Evolutionary conservation across 2,888 invertebrate species (phyloP).

Genomic region (Pinctada fucata): DNA sequence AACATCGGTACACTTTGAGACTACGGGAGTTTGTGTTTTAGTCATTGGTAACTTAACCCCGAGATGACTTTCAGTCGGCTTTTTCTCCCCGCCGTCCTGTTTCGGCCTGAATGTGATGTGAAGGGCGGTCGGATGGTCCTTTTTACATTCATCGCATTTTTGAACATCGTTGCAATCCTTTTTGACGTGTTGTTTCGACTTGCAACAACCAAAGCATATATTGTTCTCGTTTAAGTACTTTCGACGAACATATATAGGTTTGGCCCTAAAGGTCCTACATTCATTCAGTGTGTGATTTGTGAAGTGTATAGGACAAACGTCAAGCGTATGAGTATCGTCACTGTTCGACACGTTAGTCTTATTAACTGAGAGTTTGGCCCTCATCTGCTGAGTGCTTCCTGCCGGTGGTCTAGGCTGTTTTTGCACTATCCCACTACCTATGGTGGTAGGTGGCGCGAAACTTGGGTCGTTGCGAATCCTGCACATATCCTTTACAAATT

Average conservation of each 20-base stretch:
- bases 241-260: constrained; percentile 19
- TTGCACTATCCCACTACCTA: not conserved
- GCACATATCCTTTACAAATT: not conserved
- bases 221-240: constrained; percentile 28
- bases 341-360: not conserved
- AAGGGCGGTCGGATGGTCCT: not conserved
- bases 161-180: constrained; percentile 19
- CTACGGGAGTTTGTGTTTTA: not conserved
- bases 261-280: constrained; percentile 24
- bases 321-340: not conserved
- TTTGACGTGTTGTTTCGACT: constrained; percentile 5
- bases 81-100: constrained; percentile 1
- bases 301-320: constrained; percentile 26
- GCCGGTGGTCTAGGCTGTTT: not conserved
- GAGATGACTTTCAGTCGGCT: not conserved
- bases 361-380: not conserved
- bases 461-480: not conserved
- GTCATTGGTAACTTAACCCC: not conserved
- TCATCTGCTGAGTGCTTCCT: not conserved
- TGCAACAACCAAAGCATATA: constrained; percentile 33
- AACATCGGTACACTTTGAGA: constrained; percentile 1
- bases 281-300: constrained; percentile 30
- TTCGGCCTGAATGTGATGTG: not conserved
- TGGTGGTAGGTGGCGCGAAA: not conserved
- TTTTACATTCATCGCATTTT: constrained; percentile 11